These are phyloP conservation scores for Horisme vitalbata DNA, from an alignment of 2,888 invertebrate genomes.

Conservation along the genomic window DNA sequence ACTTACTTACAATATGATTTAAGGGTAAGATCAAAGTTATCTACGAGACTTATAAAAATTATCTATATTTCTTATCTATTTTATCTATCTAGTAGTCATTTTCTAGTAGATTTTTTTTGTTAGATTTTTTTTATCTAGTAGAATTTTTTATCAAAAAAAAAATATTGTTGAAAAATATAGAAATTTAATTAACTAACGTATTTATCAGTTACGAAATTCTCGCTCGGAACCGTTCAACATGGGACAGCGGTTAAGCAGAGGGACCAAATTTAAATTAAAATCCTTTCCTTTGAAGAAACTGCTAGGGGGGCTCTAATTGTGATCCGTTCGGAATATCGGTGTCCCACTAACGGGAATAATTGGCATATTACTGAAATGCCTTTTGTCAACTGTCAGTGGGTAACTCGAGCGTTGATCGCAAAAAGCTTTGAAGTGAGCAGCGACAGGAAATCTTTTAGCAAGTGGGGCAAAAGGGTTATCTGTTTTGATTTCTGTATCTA, in stretches of 20 bases:
- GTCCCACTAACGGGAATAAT: constrained; percentile 58
- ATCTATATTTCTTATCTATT: no score
- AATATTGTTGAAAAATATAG: no score
- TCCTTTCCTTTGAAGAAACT: constrained; percentile 66
- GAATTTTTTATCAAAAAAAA: no score
- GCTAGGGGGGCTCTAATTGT: constrained; percentile 67
- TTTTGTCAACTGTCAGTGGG: constrained; percentile 66
- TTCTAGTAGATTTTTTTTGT: no score
- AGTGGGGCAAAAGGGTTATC: constrained; percentile 14
- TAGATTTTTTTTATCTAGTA: no score
- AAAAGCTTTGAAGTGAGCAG: constrained; percentile 57
- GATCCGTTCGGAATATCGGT: constrained; percentile 61
- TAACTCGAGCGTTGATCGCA: constrained; percentile 52
- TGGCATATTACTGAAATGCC: constrained; percentile 68
- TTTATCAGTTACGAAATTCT: constrained; percentile 14
- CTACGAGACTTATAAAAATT: no score
- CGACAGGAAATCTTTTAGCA: constrained; percentile 39
- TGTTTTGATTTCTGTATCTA: constrained; percentile 8
- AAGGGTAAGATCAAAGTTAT: no score
- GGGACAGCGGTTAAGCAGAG: constrained; percentile 38
- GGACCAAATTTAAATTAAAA: constrained; percentile 72
- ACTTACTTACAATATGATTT: no score
- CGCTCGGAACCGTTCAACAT: constrained; percentile 28
- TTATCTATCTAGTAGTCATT: no score
- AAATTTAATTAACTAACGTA: neutral